phyloP scores from a whole-genome alignment of 2,113 vertebrate species.

The Holacanthus passer region DNA sequence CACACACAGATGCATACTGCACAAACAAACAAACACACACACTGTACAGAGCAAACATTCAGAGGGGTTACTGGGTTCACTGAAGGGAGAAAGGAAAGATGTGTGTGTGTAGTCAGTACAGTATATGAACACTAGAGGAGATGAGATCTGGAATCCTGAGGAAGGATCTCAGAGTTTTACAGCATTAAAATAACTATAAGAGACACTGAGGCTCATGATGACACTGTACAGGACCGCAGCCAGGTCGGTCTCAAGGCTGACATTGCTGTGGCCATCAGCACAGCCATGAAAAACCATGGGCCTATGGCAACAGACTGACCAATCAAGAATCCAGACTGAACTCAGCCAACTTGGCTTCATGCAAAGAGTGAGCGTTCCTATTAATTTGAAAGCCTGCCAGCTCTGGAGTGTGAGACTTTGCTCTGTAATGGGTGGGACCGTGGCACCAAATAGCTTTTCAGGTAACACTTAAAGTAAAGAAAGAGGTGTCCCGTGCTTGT shows the following conservation, averaged over 20 bases:
- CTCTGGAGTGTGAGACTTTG: constrained; percentile 1
- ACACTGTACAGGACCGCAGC: background rate
- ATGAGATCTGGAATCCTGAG: background rate
- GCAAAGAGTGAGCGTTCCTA: constrained; percentile 8
- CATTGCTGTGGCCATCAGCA: constrained; percentile 47
- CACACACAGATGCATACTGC: constrained; percentile 3
- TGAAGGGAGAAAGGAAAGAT: background rate
- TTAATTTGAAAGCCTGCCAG: constrained; percentile 5
- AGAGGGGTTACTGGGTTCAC: constrained; percentile 28
- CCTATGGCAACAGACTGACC: constrained; percentile 11
- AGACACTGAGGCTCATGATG: background rate
- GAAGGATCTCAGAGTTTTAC: background rate
- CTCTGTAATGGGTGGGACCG: background rate
- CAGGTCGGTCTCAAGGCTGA: background rate
- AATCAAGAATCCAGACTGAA: constrained; percentile 17
- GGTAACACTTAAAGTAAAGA: constrained; percentile 3
- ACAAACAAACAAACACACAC: background rate
- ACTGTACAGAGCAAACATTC: constrained; percentile 12
- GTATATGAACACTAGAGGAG: background rate
- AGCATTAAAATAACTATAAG: background rate
- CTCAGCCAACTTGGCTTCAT: background rate
- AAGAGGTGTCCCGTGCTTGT: constrained; percentile 1
- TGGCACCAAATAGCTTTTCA: background rate
- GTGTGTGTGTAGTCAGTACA: background rate
- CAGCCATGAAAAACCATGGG: background rate